Base-by-base conservation (phyloP, 2,113 vertebrate species). In the Erythrolamprus reginae region DNA sequence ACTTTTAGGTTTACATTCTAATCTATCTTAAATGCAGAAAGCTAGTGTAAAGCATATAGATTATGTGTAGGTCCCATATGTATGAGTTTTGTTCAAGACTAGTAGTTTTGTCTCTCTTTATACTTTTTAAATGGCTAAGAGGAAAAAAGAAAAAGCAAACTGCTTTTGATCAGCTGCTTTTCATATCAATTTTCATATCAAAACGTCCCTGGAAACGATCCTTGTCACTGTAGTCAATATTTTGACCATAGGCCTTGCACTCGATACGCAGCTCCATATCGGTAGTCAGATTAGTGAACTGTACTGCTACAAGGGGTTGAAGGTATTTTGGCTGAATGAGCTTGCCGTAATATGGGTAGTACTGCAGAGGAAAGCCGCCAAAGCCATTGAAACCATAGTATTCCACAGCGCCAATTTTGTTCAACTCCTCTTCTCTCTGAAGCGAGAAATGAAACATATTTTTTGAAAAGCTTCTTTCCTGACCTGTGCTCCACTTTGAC, bases 71-170 rank as follows among this genome's bases (percentile, higher is more conserved):
- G 98, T 99, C 98, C 98, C 98, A 98, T 99, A 99, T 97, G 97
- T 98, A 98, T 98, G 98, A 99, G 97, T 98, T 98, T 91, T 99
- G 98, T 99, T 99, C 99, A 99, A 99, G 98, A 99, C 98, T 99
- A 99, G 98, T 98, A 98, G 97, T 97, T 98, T 96, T 96, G 82
- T 93, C 95, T 95, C 95, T 95, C 96, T 90, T 91, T 96, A 90
- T 93, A 96, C 94, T 95, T 97, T 95, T 97, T 95, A 93, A 97
- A 97, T 97, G 97, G 96, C 97, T 97, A 97, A 96, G 97, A 96
- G 94, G 95, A 93, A 90, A 91, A 90, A 90, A 93, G 89, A 96
- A 91, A 91, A 96, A 96, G 93, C 96, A 94, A 94, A 91, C 89
- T 92, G 97, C 98, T 98, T 97, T 96, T 96, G 94, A 98, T 99